These are phyloP conservation scores for Phataginus tetradactyla DNA, from an alignment of 2,797 vertebrate species.

Conservation along the genomic window DNA sequence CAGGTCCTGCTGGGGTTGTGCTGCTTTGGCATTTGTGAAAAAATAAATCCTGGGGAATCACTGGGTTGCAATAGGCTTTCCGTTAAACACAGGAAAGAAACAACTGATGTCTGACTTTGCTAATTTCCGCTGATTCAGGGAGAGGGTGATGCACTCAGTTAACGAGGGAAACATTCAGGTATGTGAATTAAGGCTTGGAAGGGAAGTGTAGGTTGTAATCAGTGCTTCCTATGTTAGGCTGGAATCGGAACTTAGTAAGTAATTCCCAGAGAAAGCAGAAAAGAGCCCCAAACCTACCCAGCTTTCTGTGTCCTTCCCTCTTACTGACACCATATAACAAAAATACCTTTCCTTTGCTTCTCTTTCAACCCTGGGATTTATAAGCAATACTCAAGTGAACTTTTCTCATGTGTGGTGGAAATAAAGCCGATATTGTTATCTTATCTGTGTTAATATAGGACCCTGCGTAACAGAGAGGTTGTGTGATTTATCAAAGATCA, in stretches of 20 bases:
- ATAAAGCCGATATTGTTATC: slow-evolving; percentile 15
- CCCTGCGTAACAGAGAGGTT: background rate
- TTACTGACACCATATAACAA: background rate
- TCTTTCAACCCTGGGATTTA: slow-evolving; percentile 9
- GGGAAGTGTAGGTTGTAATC: slow-evolving; percentile 35
- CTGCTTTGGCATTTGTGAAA: slow-evolving; percentile 60
- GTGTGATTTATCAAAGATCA: slow-evolving; percentile 35
- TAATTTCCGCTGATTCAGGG: slow-evolving; percentile 77
- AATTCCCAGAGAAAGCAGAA: slow-evolving; percentile 26
- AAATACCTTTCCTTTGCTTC: background rate
- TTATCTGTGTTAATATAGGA: background rate
- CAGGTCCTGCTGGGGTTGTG: background rate
- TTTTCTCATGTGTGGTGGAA: background rate
- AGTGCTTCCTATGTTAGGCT: slow-evolving; percentile 48
- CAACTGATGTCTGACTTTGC: slow-evolving; percentile 80
- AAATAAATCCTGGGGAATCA: slow-evolving; percentile 76
- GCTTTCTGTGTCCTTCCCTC: background rate
- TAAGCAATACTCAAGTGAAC: slow-evolving; percentile 23
- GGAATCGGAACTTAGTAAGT: slow-evolving; percentile 50
- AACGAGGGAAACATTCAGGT: slow-evolving; percentile 69
- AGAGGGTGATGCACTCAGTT: slow-evolving; percentile 17
- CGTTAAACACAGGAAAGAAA: slow-evolving; percentile 77
- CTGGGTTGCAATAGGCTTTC: slow-evolving; percentile 66
- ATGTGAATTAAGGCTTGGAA: slow-evolving; percentile 66
- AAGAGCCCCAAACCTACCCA: background rate